Evolutionary conservation across 1,140 invertebrate genomes (phyloP).

Genomic region (Lordiphosa collinella): DNA sequence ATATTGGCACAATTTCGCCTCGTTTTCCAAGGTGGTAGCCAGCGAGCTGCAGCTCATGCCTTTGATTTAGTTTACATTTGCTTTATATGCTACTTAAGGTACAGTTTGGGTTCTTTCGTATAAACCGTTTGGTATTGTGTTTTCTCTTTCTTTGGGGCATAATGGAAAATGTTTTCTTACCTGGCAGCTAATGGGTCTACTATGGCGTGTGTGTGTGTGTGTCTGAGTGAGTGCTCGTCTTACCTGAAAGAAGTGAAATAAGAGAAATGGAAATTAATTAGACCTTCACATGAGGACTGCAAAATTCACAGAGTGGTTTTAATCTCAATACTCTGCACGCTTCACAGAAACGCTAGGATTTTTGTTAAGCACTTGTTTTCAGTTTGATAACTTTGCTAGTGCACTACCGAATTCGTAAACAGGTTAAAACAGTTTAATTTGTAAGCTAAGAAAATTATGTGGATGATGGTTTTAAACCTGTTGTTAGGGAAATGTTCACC

Average conservation of each 20-base stretch:
- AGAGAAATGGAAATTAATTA: constrained; percentile 32
- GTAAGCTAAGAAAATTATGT: too few relatives aligned
- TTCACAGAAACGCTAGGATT: too few relatives aligned
- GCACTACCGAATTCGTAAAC: too few relatives aligned
- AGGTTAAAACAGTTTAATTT: too few relatives aligned
- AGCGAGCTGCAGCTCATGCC: constrained; percentile 15
- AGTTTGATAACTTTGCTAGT: too few relatives aligned
- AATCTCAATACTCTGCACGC: too few relatives aligned
- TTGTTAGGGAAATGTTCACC: too few relatives aligned
- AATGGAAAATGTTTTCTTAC: constrained; percentile 28
- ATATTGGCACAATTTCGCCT: constrained; percentile 59
- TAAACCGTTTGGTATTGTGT: constrained; percentile 12
- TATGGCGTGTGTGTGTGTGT: background rate
- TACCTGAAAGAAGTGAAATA: constrained; percentile 33
- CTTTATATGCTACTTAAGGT: constrained; percentile 42
- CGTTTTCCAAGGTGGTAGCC: constrained; percentile 6
- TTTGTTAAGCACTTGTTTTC: too few relatives aligned
- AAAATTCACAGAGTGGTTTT: background rate
- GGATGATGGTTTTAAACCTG: too few relatives aligned
- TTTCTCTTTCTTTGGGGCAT: constrained; percentile 4
- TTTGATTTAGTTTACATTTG: constrained; percentile 45
- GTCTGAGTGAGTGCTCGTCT: constrained; percentile 12
- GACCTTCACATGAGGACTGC: constrained; percentile 12
- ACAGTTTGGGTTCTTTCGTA: constrained; percentile 4
- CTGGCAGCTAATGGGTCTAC: background rate